phyloP scores from a whole-genome alignment of 2,888 invertebrate genomes.

The Drosophila melanosoma region DNA sequence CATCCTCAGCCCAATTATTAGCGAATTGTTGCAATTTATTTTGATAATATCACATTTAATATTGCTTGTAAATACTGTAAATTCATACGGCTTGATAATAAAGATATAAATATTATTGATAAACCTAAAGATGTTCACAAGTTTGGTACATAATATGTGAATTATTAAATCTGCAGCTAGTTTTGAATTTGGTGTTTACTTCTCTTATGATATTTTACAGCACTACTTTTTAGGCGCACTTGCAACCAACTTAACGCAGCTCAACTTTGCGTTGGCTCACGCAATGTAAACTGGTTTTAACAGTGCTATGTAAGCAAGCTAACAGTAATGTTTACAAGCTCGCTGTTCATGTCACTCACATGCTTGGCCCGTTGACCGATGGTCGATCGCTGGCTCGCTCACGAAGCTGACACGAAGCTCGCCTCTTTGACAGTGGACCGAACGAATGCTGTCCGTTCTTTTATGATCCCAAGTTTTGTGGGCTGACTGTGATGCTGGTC shows the following conservation, averaged over 20 bases:
- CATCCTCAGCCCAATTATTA: constrained; percentile 58
- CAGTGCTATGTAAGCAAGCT: constrained; percentile 10
- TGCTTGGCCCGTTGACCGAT: constrained; percentile 26
- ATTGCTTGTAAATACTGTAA: constrained; percentile 73
- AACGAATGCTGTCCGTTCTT: constrained; percentile 28
- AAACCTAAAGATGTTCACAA: background rate
- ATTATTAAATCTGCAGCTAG: background rate
- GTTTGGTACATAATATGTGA: background rate
- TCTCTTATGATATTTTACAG: background rate
- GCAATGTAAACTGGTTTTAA: background rate
- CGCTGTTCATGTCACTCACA: constrained; percentile 20
- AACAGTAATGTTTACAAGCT: constrained; percentile 9
- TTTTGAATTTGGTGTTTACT: background rate
- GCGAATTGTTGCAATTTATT: constrained; percentile 65
- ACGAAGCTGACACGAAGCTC: constrained; percentile 37
- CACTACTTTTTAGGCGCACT: constrained; percentile 4
- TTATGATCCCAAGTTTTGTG: constrained; percentile 31
- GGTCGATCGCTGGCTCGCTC: constrained; percentile 22
- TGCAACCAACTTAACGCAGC: constrained; percentile 14
- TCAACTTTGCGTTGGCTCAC: constrained; percentile 20
- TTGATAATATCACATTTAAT: constrained; percentile 49
- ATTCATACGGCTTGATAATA: constrained; percentile 70
- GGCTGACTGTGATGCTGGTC: constrained; percentile 36
- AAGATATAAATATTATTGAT: constrained; percentile 59
- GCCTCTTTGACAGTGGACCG: constrained; percentile 40